Evolutionary conservation across 2,113 vertebrate species (phyloP).

Genomic region (Neogale vison): DNA sequence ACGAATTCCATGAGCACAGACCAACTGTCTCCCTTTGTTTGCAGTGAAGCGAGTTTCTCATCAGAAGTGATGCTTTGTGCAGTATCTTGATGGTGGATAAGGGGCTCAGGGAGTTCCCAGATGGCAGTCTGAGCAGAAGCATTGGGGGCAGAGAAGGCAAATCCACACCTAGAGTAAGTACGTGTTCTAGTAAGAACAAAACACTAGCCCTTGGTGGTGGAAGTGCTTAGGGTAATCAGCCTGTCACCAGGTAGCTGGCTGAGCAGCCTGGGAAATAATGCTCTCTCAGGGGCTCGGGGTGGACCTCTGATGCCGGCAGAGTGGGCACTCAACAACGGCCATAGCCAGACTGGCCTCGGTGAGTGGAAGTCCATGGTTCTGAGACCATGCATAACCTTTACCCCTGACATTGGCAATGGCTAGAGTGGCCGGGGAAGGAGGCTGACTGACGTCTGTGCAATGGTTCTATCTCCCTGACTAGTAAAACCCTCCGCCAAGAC

Average conservation of each 20-base stretch:
- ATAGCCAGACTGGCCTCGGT: not conserved
- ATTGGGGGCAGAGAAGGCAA: not conserved
- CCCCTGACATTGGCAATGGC: not conserved
- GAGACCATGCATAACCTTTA: not conserved
- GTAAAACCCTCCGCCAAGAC: not conserved
- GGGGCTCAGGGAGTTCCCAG: not conserved
- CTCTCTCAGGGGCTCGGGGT: fast-evolving
- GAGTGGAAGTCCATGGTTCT: not conserved
- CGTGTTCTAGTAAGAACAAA: not conserved
- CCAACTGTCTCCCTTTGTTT: not conserved
- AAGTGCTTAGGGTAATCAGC: not conserved
- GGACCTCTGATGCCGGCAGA: not conserved
- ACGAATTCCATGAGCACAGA: not conserved
- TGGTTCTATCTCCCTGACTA: not conserved
- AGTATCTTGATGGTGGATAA: not conserved
- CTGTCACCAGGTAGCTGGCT: not conserved
- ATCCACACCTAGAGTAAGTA: not conserved
- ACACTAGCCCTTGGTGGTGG: not conserved
- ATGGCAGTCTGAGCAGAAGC: not conserved
- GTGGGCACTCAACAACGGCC: not conserved
- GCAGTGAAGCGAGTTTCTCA: not conserved
- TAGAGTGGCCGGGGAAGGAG: not conserved
- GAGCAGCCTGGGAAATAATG: too few relatives aligned
- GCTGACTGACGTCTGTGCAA: not conserved
- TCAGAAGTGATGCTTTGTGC: not conserved